Base-by-base conservation (phyloP, 2,888 invertebrate species). In the Melanotus villosus region DNA sequence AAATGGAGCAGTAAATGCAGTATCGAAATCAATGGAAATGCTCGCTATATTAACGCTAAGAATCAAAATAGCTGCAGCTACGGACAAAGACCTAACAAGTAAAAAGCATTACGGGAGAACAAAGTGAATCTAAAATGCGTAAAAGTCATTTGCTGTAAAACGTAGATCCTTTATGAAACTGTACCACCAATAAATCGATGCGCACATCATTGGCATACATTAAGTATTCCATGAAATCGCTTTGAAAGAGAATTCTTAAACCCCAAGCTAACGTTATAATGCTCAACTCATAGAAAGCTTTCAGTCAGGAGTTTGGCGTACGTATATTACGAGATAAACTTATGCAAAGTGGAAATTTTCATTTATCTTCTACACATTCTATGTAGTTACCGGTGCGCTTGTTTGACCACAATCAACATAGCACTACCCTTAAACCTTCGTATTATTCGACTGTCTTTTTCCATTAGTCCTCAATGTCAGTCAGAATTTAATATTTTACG, bases 171-270 rank as follows among this genome's bases (percentile, higher is more conserved):
- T 60, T 47, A 60, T 26, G 30, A 47, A 43, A 30, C 18, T 43
- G 30, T 60, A 60, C 30, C n/a, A n/a, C n/a, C 59, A 34, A 60
- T 60, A 45, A 60, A 45, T 60, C 45, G 59, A 45, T 47, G 59
- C 45, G 59, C 59, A 18, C 59, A 60, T 60, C 59, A 60, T 60
- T 60, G 59, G 59, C 59, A 60, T 60, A 60, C 59, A 60, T 60
- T 60, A 60, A 47, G 43, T 21, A 45, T 60, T 47, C 58, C 43
- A 41, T 19, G 47, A 43, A 45, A 45, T 60, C 18, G 43, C 32
- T 60, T 60, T 60, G 12, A 60, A 60, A 47, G 43, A 21, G 34
- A 10, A 47, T 45, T 60, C 14, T 34, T 60, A 47, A 60, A 45
- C 43, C 59, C 47, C 32, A n/a, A 14, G 18, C 59, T 12, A 14